phyloP scores from a whole-genome alignment of 30 jellyfish, hydroid and myxozoan genomes.

The Clytia hemisphaerica region DNA sequence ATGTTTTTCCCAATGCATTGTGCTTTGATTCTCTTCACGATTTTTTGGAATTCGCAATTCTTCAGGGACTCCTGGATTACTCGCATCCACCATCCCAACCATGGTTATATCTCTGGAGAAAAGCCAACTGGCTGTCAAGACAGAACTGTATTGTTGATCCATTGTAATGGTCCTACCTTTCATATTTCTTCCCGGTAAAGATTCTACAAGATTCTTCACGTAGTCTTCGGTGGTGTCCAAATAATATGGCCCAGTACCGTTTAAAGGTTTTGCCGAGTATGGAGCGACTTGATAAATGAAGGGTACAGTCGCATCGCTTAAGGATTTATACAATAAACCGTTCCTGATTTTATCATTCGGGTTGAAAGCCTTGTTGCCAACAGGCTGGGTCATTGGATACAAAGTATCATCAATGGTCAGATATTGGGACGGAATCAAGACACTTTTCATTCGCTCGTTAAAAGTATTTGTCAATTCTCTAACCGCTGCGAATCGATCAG shows the following conservation, averaged over 20 bases:
- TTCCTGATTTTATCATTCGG: constrained; percentile 38
- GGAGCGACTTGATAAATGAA: constrained; percentile 5
- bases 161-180: constrained; percentile 31
- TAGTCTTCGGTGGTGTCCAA: constrained; percentile 20
- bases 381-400: constrained; percentile 41
- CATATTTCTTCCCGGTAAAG: not conserved
- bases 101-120: constrained; percentile 12
- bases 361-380: constrained; percentile 33
- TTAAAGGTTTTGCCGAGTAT: constrained; percentile 32
- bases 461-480: not conserved
- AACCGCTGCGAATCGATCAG: constrained; percentile 30
- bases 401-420: constrained; percentile 17
- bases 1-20: constrained; percentile 27
- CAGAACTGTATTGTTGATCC: constrained; percentile 23
- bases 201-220: constrained; percentile 18
- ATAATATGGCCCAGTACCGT: constrained; percentile 35
- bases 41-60: not conserved
- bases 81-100: constrained; percentile 21
- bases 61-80: not conserved
- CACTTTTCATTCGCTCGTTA: not conserved
- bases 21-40: not conserved
- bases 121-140: constrained; percentile 29
- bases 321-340: constrained; percentile 36
- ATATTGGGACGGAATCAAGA: not conserved
- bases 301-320: constrained; percentile 36